A percentile compares a stretch with the other conserved stretches of the same genome.
These are phyloP conservation scores for Acromyrmex echinatior DNA, from an alignment of 1,140 invertebrate species.

Conservation along the genomic window DNA sequence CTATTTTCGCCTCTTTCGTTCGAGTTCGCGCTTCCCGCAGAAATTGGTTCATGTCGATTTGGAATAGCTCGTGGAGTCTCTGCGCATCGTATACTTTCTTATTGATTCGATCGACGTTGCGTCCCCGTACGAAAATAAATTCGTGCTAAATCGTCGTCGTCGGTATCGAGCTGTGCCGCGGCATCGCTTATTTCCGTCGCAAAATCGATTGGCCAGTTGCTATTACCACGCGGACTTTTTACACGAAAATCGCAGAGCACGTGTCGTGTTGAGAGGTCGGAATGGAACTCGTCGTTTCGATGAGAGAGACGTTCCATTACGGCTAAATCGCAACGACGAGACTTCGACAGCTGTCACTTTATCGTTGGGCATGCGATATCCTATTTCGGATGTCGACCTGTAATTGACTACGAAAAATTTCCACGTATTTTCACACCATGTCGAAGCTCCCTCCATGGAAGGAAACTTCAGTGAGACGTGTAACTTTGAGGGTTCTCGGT, in stretches of 20 bases:
- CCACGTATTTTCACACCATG: constrained; percentile 12
- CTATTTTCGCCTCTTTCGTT: constrained; percentile 34
- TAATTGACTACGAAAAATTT: constrained; percentile 44
- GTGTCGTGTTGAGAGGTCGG: not conserved
- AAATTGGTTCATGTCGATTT: constrained; percentile 54
- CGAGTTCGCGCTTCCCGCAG: constrained; percentile 24
- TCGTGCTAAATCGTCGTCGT: constrained; percentile 41
- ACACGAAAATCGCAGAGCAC: not conserved
- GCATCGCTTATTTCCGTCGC: constrained; percentile 39
- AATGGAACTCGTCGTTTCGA: not conserved
- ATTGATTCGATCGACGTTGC: constrained; percentile 53
- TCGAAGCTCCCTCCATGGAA: not conserved
- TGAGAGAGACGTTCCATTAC: constrained; percentile 26
- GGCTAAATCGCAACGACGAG: constrained; percentile 37
- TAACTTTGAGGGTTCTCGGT: constrained; percentile 20
- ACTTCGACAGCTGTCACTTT: constrained; percentile 58
- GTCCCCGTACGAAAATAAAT: constrained; percentile 51
- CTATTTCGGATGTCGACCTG: constrained; percentile 31
- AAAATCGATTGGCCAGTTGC: constrained; percentile 38
- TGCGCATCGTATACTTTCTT: constrained; percentile 44
- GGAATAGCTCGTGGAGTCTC: constrained; percentile 46
- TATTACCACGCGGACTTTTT: constrained; percentile 27
- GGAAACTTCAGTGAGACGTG: constrained; percentile 27
- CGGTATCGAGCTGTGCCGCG: constrained; percentile 16
- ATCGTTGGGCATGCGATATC: not conserved